A percentile compares a stretch with the other conserved stretches of the same genome.
Conservation (phyloP, 1,140 invertebrate genomes). For the Drosophila sproati region DNA sequence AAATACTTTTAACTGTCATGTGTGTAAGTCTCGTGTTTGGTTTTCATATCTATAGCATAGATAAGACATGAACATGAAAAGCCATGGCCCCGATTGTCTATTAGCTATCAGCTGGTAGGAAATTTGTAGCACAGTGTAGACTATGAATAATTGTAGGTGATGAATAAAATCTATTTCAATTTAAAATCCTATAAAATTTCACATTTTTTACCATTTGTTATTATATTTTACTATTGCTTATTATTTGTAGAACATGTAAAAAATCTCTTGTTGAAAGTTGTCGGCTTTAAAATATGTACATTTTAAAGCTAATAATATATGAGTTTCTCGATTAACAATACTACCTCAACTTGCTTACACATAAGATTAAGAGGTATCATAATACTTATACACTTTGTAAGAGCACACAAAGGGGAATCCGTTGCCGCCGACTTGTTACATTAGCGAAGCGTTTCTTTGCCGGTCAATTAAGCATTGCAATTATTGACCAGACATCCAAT, state of each 20-base stretch:
- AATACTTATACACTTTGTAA: constrained; percentile 8
- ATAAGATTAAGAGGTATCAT: not conserved
- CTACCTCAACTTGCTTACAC: too few relatives aligned
- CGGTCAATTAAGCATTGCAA: constrained; percentile 59
- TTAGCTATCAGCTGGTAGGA: constrained; percentile 51
- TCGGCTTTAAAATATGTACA: not conserved
- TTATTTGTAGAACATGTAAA: not conserved
- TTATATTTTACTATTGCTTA: constrained; percentile 11
- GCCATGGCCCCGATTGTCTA: constrained; percentile 66
- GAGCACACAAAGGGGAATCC: not conserved
- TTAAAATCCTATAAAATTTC: constrained; percentile 26
- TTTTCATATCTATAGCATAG: constrained; percentile 66
- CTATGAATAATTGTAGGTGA: constrained; percentile 25
- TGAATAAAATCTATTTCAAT: constrained; percentile 23
- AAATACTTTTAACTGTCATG: constrained; percentile 41
- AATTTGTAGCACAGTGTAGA: constrained; percentile 28
- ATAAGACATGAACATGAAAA: constrained; percentile 49
- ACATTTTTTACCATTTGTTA: constrained; percentile 14
- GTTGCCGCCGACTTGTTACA: constrained; percentile 18
- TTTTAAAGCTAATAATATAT: too few relatives aligned
- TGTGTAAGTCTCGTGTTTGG: constrained; percentile 41
- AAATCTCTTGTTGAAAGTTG: not conserved
- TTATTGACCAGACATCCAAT: constrained; percentile 38
- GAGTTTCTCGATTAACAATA: too few relatives aligned
- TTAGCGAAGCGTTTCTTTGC: constrained; percentile 22